Evolutionary conservation across 2,797 vertebrate genomes (phyloP), one percentile per base, ranked within the genome.

Genomic region (Lepilemur septentrionalis): DNA sequence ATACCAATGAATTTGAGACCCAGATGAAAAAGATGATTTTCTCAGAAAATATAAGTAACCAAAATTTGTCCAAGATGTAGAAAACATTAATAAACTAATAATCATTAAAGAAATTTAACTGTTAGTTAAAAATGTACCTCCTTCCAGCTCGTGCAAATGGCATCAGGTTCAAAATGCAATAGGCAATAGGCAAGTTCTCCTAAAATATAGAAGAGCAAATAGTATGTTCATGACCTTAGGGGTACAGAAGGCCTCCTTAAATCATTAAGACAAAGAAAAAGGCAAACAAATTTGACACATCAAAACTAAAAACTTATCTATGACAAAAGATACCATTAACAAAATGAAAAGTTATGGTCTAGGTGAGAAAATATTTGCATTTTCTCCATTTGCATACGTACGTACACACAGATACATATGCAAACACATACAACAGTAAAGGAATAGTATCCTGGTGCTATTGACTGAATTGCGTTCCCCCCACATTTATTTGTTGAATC

Each of bases 1-100:
- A 88, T 50, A 72, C 22, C 48, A 90, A 30, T 69, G 59, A 93
- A 92, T 63, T 70, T 96, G 59, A 95, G 72, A 88, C 30, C 17
- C n/a, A 69, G 32, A 69, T 43, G 38, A 72, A 91, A 93, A 57
- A 38, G 23, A 92, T 59, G 9, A 63, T 88, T 93, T 95, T 92
- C 80, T 80, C 93, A 55, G 41, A 92, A 95, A 87, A 88, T 61
- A 69, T 38, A 82, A 52, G 30, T 70, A 72, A 46, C 8, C 4
- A 94, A 86, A 91, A 79, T 43, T 35, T 94, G 38, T 84, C 35
- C 25, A 84, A 57, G 43, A 86, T 61, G 30, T 57, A 69, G 41
- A 61, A 92, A 92, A 61, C 17, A 72, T 70, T 67, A 87, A 69
- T 87, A 43, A 93, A 86, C 11, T 43, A 70, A 61, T 59, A 79